Percentiles rank a stretch among this genome's conserved stretches.
Evolutionary conservation across 2,888 invertebrate genomes (phyloP).

Genomic region (Polydrusus tereticollis): DNA sequence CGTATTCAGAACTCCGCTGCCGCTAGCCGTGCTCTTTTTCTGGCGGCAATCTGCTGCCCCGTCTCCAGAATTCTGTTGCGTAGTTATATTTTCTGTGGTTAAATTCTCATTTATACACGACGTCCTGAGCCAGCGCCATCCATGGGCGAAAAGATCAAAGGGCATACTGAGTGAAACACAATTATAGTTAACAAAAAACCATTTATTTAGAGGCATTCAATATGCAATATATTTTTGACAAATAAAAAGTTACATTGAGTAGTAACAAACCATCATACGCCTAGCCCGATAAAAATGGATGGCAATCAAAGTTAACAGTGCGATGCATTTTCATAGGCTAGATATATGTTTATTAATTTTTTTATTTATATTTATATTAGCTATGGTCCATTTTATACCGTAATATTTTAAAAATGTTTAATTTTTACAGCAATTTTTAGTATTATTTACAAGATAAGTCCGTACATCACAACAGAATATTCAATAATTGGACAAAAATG

Average conservation of each 20-base stretch:
- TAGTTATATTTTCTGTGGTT: too few relatives aligned
- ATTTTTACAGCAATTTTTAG: slow-evolving; percentile 45
- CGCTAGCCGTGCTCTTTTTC: too few relatives aligned
- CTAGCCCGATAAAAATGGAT: slow-evolving; percentile 34
- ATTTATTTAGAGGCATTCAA: slow-evolving; percentile 49
- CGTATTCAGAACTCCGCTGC: too few relatives aligned
- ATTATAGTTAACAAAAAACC: slow-evolving; percentile 45
- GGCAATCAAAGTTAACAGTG: not conserved
- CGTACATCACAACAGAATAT: slow-evolving; percentile 31
- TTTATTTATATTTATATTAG: slow-evolving; percentile 36
- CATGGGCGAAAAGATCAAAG: too few relatives aligned
- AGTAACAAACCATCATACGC: slow-evolving; percentile 38
- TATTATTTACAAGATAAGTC: slow-evolving; percentile 38
- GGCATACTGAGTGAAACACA: slow-evolving; percentile 8
- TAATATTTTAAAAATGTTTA: slow-evolving; percentile 46
- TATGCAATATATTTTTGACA: slow-evolving; percentile 47
- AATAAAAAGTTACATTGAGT: slow-evolving; percentile 48
- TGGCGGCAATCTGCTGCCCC: too few relatives aligned
- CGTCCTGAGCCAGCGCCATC: too few relatives aligned
- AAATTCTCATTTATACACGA: too few relatives aligned
- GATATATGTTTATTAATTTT: slow-evolving; percentile 18
- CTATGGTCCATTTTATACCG: slow-evolving; percentile 48
- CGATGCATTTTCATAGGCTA: slow-evolving; percentile 30
- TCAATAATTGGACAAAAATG: slow-evolving; percentile 2
- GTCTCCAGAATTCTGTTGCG: too few relatives aligned